phyloP scores from a whole-genome alignment of 2,888 invertebrate species.

The Alloplasta piceator region DNA sequence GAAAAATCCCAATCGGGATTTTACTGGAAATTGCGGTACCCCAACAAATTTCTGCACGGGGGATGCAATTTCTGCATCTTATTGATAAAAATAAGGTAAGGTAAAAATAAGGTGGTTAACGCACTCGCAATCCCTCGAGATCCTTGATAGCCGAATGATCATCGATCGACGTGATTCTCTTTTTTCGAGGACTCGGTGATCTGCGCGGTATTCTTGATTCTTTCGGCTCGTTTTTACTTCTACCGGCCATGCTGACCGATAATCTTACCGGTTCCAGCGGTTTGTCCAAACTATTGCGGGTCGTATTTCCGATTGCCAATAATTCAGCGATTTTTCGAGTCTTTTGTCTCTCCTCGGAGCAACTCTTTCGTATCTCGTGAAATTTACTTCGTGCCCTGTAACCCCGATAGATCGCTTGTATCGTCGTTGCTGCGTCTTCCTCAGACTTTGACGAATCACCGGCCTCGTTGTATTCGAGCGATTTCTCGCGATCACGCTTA shows the following conservation, averaged over 20 bases:
- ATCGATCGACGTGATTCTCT: slow-evolving; percentile 44
- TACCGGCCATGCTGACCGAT: slow-evolving; percentile 63
- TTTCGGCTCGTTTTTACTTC: slow-evolving; percentile 62
- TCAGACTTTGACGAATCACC: slow-evolving; percentile 75
- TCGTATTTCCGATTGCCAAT: slow-evolving; percentile 60
- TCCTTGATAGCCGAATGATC: slow-evolving; percentile 58
- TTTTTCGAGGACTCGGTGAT: slow-evolving; percentile 62
- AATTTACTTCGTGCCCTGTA: slow-evolving; percentile 76
- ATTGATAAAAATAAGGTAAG: not conserved
- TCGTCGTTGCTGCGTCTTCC: slow-evolving; percentile 79
- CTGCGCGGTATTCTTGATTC: slow-evolving; percentile 51
- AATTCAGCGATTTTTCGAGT: slow-evolving; percentile 74
- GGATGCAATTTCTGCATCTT: too few relatives aligned
- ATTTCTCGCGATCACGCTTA: slow-evolving; percentile 16
- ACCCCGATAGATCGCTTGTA: slow-evolving; percentile 80
- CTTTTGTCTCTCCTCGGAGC: slow-evolving; percentile 53
- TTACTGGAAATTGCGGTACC: too few relatives aligned
- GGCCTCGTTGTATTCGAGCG: slow-evolving; percentile 39
- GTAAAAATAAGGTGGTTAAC: slow-evolving; percentile 14
- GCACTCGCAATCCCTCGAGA: slow-evolving; percentile 64
- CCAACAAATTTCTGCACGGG: too few relatives aligned
- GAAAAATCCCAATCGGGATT: too few relatives aligned
- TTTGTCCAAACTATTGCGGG: slow-evolving; percentile 64
- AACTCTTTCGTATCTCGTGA: slow-evolving; percentile 72
- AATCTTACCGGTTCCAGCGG: slow-evolving; percentile 71